Evolutionary conservation across 2,797 vertebrate genomes (phyloP).

Genomic region (Simalia tracyae): DNA sequence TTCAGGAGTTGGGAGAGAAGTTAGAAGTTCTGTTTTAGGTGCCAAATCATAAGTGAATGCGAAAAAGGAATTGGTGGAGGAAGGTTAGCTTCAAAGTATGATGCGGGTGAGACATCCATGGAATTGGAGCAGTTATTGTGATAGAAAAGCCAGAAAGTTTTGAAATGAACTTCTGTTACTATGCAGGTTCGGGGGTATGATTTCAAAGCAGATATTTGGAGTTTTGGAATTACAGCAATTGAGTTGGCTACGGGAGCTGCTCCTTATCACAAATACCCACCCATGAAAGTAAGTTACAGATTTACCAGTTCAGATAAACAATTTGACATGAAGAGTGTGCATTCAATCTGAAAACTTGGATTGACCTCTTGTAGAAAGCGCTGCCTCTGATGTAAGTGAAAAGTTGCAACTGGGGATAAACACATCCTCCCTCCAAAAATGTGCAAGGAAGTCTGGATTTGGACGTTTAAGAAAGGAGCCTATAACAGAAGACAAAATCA

Average conservation of each 20-base stretch:
- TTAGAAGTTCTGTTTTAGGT: constrained; percentile 14
- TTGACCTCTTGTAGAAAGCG: not conserved
- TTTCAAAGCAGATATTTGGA: constrained; percentile 97
- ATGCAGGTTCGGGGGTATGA: constrained; percentile 90
- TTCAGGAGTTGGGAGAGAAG: constrained; percentile 27
- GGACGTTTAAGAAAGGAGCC: not conserved
- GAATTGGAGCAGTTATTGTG: not conserved
- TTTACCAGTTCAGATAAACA: not conserved
- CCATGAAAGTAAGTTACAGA: constrained; percentile 85
- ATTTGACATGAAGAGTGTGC: too few relatives aligned
- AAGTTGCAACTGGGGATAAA: not conserved
- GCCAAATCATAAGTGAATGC: constrained; percentile 62
- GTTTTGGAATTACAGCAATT: constrained; percentile 96
- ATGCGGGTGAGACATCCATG: not conserved
- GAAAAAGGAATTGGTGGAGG: constrained; percentile 51
- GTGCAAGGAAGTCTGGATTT: not conserved
- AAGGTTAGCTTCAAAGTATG: not conserved
- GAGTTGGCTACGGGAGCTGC: constrained; percentile 92
- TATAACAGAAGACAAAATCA: not conserved
- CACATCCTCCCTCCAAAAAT: too few relatives aligned
- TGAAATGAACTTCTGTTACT: not conserved
- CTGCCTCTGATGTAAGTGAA: not conserved
- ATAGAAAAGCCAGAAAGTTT: not conserved
- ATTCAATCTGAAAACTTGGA: not conserved
- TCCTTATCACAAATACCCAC: constrained; percentile 95